Evolutionary conservation across 2,113 vertebrate species (phyloP), one percentile per base, ranked within the genome.

Genomic region (Aptenodytes patagonicus): DNA sequence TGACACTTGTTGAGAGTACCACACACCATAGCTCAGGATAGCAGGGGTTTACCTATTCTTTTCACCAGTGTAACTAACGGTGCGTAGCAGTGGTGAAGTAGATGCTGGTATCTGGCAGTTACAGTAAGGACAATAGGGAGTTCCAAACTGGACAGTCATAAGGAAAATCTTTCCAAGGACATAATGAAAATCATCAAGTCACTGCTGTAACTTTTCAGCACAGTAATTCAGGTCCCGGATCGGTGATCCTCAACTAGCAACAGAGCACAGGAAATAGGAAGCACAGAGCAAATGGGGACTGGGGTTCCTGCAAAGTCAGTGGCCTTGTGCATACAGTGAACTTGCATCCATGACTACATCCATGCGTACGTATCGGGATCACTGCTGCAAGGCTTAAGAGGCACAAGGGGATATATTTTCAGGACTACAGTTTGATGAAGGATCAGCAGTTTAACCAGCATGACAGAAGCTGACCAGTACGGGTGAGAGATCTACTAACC

Each of bases 341-440:
- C 42, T 77, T 61, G 54, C 38, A 32, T 47, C 21, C 16, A 8
- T 22, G 13, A 61, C 51, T 47, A 24, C 32, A 55, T 60, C 42
- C 25, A 11, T 46, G n/a, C 16, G 46, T 70, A 58, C 0, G 0
- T 38, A 73, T 16, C 26, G 29, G 49, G 19, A 31, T 24, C 2
- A 3, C 58, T 62, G 40, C 49, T 71, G 26, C 26, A 34, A 81
- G 69, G 47, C 60, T 72, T 75, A 49, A 71, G 69, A 66, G 47
- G 68, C n/a, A 68, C 47, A 44, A 46, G 42, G 36, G 12, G 15
- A 42, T 40, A 25, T 17, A 65, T 66, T 87, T 94, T 70, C 34
- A 79, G 51, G 54, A 52, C 26, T 51, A 28, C 58, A 58, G 42
- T 47, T 28, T 66, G 78, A 70, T n/a, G 46, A 80, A 77, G 54